These are phyloP conservation scores for Numida meleagris DNA, from an alignment of 2,113 vertebrate species.

Conservation along the genomic window DNA sequence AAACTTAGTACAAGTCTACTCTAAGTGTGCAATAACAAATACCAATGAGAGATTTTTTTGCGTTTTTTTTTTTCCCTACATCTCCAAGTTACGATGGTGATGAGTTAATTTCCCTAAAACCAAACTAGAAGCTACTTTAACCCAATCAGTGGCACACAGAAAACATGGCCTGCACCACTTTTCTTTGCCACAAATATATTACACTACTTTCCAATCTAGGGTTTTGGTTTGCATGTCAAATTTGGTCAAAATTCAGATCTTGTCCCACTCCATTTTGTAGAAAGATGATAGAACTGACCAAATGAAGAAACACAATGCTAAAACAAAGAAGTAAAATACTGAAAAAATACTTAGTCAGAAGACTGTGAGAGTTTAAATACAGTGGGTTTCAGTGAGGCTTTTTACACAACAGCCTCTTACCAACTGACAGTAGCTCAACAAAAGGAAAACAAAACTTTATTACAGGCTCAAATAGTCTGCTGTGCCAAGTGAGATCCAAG, in stretches of 20 bases:
- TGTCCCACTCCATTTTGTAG: not conserved
- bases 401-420: not conserved
- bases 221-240: not conserved
- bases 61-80: too few species aligned
- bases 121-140: not conserved
- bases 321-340: not conserved
- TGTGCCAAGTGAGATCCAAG: not conserved
- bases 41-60: too few species aligned
- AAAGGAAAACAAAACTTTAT: not conserved
- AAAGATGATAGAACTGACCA: not conserved
- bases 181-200: not conserved
- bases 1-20: not conserved
- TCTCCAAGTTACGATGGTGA: fast-evolving
- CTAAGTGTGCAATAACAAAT: fast-evolving
- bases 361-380: not conserved
- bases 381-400: not conserved
- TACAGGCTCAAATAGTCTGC: not conserved
- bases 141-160: not conserved
- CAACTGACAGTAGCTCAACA: not conserved
- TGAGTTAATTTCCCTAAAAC: not conserved
- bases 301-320: not conserved
- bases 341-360: not conserved
- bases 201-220: not conserved
- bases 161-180: fast-evolving
- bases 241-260: not conserved